Conservation (phyloP, 2,888 invertebrate genomes). For the Allophyes oxyacanthae region DNA sequence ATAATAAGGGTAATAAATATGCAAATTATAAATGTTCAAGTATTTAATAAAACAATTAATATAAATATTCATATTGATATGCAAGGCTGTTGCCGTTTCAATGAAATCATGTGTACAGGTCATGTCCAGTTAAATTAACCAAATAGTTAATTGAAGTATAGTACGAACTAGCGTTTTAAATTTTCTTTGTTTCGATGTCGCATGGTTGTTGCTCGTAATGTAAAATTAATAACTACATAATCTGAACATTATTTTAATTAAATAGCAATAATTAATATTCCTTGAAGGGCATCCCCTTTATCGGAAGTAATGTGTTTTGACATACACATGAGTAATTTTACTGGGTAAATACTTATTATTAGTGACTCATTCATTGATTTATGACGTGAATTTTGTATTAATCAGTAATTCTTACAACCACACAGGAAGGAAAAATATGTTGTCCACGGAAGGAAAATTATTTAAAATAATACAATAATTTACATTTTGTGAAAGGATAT, state of each 20-base stretch:
- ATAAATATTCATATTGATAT: constrained; percentile 7
- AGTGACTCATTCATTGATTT: constrained; percentile 28
- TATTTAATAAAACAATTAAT: constrained; percentile 32
- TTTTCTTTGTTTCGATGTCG: constrained; percentile 3
- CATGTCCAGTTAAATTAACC: constrained; percentile 6
- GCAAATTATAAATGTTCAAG: constrained; percentile 23
- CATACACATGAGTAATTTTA: constrained; percentile 16
- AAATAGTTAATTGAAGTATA: neutral
- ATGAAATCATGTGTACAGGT: constrained; percentile 25
- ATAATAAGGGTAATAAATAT: constrained; percentile 53
- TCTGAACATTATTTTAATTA: constrained; percentile 1
- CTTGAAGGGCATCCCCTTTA: neutral
- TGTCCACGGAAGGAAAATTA: neutral
- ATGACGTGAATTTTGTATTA: constrained; percentile 25
- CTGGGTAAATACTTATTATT: neutral
- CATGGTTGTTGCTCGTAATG: neutral
- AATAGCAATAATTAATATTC: neutral
- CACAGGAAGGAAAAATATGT: constrained; percentile 20
- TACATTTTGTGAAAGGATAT: neutral
- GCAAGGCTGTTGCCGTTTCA: constrained; percentile 6
- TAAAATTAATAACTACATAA: neutral
- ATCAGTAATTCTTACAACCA: neutral
- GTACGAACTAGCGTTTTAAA: neutral
- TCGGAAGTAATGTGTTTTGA: constrained; percentile 2
- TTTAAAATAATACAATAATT: neutral